Conservation (phyloP, 2,113 vertebrate genomes). For the Onychostoma macrolepis region DNA sequence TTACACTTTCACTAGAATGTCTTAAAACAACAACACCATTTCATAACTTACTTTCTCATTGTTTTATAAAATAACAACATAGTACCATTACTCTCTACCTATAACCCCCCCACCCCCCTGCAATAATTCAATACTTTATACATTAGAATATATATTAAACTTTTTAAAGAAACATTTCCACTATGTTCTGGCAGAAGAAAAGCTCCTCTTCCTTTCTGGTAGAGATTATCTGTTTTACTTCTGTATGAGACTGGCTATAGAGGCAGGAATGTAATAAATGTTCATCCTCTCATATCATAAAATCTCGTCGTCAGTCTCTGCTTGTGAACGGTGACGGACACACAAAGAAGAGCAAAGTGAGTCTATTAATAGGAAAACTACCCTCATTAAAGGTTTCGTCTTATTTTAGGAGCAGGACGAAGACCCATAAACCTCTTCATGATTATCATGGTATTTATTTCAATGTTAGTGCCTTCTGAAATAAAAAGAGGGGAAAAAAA, state of each 20-base stretch:
- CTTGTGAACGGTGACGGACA: constrained; percentile 37
- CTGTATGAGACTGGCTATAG: constrained; percentile 4
- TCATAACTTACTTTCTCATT: neutral
- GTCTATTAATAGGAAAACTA: constrained; percentile 14
- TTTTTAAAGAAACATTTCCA: neutral
- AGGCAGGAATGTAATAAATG: constrained; percentile 39
- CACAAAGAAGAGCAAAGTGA: constrained; percentile 21
- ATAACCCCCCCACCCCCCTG: neutral
- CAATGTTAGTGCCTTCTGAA: neutral
- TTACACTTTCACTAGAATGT: neutral
- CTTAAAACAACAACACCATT: neutral
- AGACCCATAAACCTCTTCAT: constrained; percentile 15
- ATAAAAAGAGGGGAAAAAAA: neutral
- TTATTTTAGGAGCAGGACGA: constrained; percentile 9
- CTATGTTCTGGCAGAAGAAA: neutral
- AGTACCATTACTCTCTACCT: neutral
- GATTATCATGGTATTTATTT: neutral
- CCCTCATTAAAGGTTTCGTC: constrained; percentile 10
- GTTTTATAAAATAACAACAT: neutral
- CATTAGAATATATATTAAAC: neutral
- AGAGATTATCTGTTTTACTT: neutral
- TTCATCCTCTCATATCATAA: constrained; percentile 45
- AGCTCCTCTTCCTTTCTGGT: neutral
- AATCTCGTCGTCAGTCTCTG: constrained; percentile 40
- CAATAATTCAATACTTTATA: neutral